Evolutionary conservation across 2,888 invertebrate genomes (phyloP).

Genomic region (Toxonevra muliebris): DNA sequence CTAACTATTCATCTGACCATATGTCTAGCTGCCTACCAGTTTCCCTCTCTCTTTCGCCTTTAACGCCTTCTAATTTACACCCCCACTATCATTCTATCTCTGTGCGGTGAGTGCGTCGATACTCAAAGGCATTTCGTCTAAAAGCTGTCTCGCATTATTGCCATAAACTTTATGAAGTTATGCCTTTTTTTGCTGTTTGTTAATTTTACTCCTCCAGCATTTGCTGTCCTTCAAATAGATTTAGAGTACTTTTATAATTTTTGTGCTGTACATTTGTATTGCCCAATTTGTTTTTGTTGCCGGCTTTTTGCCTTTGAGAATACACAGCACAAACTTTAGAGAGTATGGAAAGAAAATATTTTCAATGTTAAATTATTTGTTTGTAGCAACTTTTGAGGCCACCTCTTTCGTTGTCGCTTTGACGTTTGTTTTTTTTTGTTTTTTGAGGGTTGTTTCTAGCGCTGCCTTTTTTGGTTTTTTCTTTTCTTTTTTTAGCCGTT

Average conservation of each 20-base stretch:
- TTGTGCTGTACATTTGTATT: not conserved
- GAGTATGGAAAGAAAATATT: constrained; percentile 14
- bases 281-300: not conserved
- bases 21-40: constrained; percentile 20
- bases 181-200: constrained; percentile 1
- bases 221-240: not conserved
- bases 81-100: too few relatives aligned
- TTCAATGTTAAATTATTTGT: constrained; percentile 26
- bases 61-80: not conserved
- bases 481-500: not conserved
- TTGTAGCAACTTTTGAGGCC: not conserved
- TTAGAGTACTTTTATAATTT: not conserved
- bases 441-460: not conserved
- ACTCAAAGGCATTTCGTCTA: too few relatives aligned
- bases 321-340: not conserved
- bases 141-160: not conserved
- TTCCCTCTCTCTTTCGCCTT: not conserved
- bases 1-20: constrained; percentile 16
- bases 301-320: not conserved
- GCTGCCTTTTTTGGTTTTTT: not conserved
- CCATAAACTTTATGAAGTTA: not conserved
- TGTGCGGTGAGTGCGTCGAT: too few relatives aligned
- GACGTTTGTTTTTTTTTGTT: not conserved
- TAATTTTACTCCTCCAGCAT: constrained; percentile 15
- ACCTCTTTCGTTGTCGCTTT: not conserved